Base-by-base conservation (phyloP, 2,113 vertebrate genomes). In the Pituophis catenifer region DNA sequence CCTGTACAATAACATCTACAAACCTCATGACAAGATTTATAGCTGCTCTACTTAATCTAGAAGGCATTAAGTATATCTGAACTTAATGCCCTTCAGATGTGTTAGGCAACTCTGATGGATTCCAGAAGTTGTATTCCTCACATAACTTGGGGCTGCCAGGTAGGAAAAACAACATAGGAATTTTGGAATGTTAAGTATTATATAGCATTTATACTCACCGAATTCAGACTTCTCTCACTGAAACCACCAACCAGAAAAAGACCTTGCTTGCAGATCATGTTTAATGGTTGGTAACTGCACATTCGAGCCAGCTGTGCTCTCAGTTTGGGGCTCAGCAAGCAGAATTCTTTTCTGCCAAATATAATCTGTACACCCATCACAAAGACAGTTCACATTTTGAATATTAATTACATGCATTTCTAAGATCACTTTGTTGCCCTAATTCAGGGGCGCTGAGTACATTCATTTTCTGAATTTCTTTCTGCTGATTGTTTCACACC, bases 341-440 rank as follows among this genome's bases (percentile, higher is more conserved):
- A 21, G 2, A 86, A 29, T 86, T 91, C 91, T 58, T 91, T 91
- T 9, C 2, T 86, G 38, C 91, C 91, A 91, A 91, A 86, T 91
- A 91, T 86, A 59, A 86, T 9, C 91, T 91, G 17, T 50, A 59
- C 13, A 70, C 4, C n/a, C 13, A 33, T 75, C 29, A 38, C 13
- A 75, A 75, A 75, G 13, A 75, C 12, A 33, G 5, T 75, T 33
- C 70, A 75, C 70, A 33, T 33, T 33, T 17, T 33, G 15, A 75
- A 33, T 33, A 75, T 38, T 70, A 75, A 75, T 70, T 70, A 70
- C 4, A 70, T 0, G 1, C 1, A 70, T 70, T 70, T 70, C 65
- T 70, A 70, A 70, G 65, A 70, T n/a, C 65, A 70, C 5, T 19
- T 8, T 75, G n/a, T 75, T 75, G n/a, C n/a, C 0, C 6, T 38